Evolutionary conservation across 1,140 invertebrate species (phyloP).

Genomic region (Drosophila pallidifrons): DNA sequence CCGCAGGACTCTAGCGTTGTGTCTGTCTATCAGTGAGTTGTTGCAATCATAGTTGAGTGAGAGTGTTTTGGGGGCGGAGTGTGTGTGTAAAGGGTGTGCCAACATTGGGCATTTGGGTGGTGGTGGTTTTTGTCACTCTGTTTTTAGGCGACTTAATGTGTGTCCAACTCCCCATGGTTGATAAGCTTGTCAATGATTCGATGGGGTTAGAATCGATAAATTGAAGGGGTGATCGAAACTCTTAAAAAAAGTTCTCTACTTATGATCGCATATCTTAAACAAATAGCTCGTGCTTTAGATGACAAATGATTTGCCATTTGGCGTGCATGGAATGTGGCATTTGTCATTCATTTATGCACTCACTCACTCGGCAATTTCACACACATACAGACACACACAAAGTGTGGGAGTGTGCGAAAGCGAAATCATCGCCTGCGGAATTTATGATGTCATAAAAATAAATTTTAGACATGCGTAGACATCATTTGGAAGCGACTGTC

Average conservation of each 20-base stretch:
- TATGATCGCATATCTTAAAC: background rate
- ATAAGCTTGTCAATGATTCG: constrained; percentile 51
- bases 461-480: constrained; percentile 77
- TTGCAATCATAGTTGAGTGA: constrained; percentile 30
- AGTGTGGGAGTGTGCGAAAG: constrained; percentile 29
- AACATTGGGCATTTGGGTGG: constrained; percentile 16
- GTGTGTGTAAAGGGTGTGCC: constrained; percentile 35
- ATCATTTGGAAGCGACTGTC: constrained; percentile 58
- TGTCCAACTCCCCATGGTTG: constrained; percentile 19
- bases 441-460: constrained; percentile 83
- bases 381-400: constrained; percentile 3
- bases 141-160: constrained; percentile 48
- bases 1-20: background rate
- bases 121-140: constrained; percentile 47
- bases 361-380: constrained; percentile 15
- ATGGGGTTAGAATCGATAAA: constrained; percentile 53
- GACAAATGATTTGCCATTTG: constrained; percentile 70
- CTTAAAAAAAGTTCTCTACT: background rate
- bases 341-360: constrained; percentile 57
- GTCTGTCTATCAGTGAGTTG: constrained; percentile 19
- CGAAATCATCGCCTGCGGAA: constrained; percentile 59
- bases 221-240: background rate
- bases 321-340: constrained; percentile 23
- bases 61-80: background rate
- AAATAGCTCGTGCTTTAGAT: constrained; percentile 43